Conservation (phyloP, 2,888 invertebrate species). For the Scaptomyza polygonia region DNA sequence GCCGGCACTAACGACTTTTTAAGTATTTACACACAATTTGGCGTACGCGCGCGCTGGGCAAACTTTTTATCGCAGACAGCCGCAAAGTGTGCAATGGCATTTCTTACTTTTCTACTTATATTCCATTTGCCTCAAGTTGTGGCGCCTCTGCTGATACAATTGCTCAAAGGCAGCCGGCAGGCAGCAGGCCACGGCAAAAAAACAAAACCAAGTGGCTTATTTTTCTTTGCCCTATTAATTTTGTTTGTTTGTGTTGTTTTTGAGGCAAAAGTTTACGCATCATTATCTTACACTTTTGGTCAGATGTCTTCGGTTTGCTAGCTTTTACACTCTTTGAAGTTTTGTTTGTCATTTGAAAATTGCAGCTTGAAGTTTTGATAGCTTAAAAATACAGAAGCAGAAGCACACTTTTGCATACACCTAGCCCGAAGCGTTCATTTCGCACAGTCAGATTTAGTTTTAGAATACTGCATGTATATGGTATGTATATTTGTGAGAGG, state of each 20-base stretch:
- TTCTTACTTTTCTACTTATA: slow-evolving; percentile 30
- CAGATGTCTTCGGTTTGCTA: slow-evolving; percentile 4
- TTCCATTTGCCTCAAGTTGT: slow-evolving; percentile 27
- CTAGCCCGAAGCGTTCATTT: slow-evolving; percentile 33
- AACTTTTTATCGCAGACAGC: slow-evolving; percentile 63
- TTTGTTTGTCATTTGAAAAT: slow-evolving; percentile 41
- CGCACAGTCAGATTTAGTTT: slow-evolving; percentile 12
- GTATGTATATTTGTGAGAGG: slow-evolving; percentile 12
- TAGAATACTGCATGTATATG: background rate
- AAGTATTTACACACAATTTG: slow-evolving; percentile 79
- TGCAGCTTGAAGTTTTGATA: slow-evolving; percentile 47
- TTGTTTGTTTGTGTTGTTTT: slow-evolving; percentile 8
- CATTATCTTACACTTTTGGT: slow-evolving; percentile 56
- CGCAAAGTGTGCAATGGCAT: slow-evolving; percentile 54
- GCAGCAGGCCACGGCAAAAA: slow-evolving; percentile 13
- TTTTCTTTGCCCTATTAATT: slow-evolving; percentile 30
- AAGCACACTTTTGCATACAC: slow-evolving; percentile 21
- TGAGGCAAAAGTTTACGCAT: slow-evolving; percentile 61
- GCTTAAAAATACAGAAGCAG: slow-evolving; percentile 13
- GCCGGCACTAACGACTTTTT: slow-evolving; percentile 72
- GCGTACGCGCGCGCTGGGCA: slow-evolving; percentile 25
- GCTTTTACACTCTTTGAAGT: slow-evolving; percentile 8
- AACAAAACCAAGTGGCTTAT: slow-evolving; percentile 29
- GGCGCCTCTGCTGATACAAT: slow-evolving; percentile 46
- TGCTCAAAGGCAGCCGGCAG: slow-evolving; percentile 50